Conservation (phyloP, 2,797 vertebrate genomes). For the Denticeps clupeoides region DNA sequence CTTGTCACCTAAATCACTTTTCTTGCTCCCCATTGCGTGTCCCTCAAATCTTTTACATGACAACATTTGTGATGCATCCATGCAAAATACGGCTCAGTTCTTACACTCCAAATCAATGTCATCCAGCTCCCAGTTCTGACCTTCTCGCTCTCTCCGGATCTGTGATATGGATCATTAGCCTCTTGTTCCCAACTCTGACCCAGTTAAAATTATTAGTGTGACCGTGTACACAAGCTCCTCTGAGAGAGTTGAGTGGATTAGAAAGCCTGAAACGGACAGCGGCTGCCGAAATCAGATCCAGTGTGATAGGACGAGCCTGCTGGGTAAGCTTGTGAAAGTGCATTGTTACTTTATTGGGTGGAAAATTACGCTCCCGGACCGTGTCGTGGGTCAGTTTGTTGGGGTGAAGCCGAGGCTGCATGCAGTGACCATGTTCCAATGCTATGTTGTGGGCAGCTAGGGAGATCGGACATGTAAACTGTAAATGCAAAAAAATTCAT, state of each 20-base stretch:
- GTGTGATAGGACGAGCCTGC: neutral
- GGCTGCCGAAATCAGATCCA: slow-evolving; percentile 7
- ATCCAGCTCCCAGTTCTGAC: too few relatives aligned
- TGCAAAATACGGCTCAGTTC: too few relatives aligned
- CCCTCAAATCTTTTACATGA: neutral
- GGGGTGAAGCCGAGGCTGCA: too few relatives aligned
- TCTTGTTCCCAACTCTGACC: slow-evolving; percentile 10
- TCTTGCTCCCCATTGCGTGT: neutral
- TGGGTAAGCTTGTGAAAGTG: slow-evolving; percentile 14
- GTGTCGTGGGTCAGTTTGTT: slow-evolving; percentile 6
- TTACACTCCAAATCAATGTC: too few relatives aligned
- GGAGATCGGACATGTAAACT: too few relatives aligned
- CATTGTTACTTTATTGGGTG: slow-evolving; percentile 9
- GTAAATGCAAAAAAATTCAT: too few relatives aligned
- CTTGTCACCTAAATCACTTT: too few relatives aligned
- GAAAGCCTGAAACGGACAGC: slow-evolving; percentile 10
- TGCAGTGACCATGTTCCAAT: too few relatives aligned
- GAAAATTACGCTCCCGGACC: slow-evolving; percentile 18
- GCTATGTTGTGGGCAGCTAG: too few relatives aligned
- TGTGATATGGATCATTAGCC: slow-evolving; percentile 17
- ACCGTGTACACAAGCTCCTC: slow-evolving; percentile 10
- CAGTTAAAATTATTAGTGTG: slow-evolving; percentile 22
- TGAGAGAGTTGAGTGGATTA: slow-evolving; percentile 13
- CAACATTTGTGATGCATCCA: too few relatives aligned
- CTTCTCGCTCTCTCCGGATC: too few relatives aligned